phyloP scores from a whole-genome alignment of 2,888 invertebrate species.

The Tachina grossa region DNA sequence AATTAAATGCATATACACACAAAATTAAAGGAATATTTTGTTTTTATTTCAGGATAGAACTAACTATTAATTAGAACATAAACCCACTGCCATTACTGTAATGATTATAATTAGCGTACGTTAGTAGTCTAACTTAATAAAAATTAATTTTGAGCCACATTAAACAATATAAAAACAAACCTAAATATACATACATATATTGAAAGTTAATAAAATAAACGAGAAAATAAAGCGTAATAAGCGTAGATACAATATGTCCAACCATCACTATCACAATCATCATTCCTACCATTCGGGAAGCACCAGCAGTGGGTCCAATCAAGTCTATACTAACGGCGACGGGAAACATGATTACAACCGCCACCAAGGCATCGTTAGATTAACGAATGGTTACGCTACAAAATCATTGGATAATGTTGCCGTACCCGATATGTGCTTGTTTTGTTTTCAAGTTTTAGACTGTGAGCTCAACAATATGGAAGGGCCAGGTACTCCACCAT shows the following conservation, averaged over 20 bases:
- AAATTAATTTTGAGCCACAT: constrained; percentile 41
- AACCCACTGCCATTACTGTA: constrained; percentile 79
- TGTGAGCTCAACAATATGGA: constrained; percentile 96
- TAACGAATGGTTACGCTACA: constrained; percentile 81
- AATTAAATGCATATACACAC: neutral
- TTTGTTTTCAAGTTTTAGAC: constrained; percentile 99
- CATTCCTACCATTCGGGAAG: constrained; percentile 72
- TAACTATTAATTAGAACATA: constrained; percentile 75
- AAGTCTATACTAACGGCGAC: constrained; percentile 67
- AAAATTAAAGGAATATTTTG: neutral
- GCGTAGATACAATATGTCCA: constrained; percentile 73
- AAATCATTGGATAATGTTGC: constrained; percentile 85
- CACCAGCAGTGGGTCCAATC: constrained; percentile 63
- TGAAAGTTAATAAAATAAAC: constrained; percentile 25
- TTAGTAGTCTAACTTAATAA: constrained; percentile 50
- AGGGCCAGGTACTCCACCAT: constrained; percentile 94
- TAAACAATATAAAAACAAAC: constrained; percentile 39
- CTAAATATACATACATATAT: constrained; percentile 25
- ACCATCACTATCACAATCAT: constrained; percentile 75
- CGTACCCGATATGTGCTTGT: constrained; percentile 98
- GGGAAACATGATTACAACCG: constrained; percentile 66
- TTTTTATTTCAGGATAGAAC: constrained; percentile 65
- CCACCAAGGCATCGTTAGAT: constrained; percentile 63
- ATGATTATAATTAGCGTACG: constrained; percentile 66
- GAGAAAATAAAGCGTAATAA: constrained; percentile 31